Conservation (phyloP, 2,113 vertebrate species). For the Brachypteracias leptosomus region DNA sequence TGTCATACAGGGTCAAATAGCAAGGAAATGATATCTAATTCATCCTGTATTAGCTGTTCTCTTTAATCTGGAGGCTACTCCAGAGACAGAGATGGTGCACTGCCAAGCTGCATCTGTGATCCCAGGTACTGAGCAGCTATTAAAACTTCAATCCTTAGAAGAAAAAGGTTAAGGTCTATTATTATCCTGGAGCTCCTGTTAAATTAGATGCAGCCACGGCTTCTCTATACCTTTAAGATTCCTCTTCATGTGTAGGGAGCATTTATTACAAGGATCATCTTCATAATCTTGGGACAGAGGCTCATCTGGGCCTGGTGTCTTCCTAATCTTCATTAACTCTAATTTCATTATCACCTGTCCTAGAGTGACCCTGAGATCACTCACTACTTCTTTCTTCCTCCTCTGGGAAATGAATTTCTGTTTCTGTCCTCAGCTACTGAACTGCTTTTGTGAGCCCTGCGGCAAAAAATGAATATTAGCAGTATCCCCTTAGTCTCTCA, state of each 20-base stretch:
- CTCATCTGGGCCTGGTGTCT: slow-evolving; percentile 67
- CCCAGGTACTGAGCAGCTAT: not conserved
- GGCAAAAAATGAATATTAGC: slow-evolving; percentile 57
- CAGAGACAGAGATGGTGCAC: not conserved
- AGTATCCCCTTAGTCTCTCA: slow-evolving; percentile 14
- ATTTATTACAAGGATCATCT: slow-evolving; percentile 1
- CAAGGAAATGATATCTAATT: not conserved
- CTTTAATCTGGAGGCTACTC: not conserved
- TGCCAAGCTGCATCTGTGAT: not conserved
- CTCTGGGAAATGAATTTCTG: slow-evolving; percentile 74
- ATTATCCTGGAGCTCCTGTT: not conserved
- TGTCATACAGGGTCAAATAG: not conserved
- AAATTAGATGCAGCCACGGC: not conserved
- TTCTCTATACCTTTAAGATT: not conserved
- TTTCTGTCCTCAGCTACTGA: slow-evolving; percentile 46
- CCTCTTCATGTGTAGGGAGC: not conserved
- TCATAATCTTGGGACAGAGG: slow-evolving; percentile 22
- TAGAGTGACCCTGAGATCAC: slow-evolving; percentile 69
- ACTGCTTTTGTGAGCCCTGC: slow-evolving; percentile 43
- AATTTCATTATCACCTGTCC: slow-evolving; percentile 81
- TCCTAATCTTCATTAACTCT: slow-evolving; percentile 76
- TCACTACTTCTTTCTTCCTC: slow-evolving; percentile 53
- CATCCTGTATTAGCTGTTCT: not conserved
- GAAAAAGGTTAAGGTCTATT: not conserved
- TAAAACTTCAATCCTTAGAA: not conserved